Percentiles rank a stretch among this genome's conserved stretches.
Evolutionary conservation across 2,797 vertebrate genomes (phyloP).

Genomic region (Ceryle rudis): DNA sequence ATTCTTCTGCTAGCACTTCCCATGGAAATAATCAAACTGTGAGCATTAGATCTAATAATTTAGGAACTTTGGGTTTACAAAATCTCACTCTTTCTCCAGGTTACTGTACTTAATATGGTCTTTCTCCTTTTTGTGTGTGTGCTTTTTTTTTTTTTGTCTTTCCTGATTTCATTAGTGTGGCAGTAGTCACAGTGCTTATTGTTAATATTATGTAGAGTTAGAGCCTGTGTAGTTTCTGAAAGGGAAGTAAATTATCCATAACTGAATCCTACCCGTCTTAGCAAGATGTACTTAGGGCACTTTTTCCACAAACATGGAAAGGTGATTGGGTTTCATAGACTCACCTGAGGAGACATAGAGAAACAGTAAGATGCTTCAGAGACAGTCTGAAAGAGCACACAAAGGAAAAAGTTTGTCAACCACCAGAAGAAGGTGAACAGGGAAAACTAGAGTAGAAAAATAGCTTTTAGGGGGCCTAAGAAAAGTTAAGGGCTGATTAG

Average conservation of each 20-base stretch:
- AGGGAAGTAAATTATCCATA: background rate
- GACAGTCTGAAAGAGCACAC: background rate
- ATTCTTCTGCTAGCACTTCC: background rate
- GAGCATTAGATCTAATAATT: background rate
- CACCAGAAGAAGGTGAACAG: background rate
- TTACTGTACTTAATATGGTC: background rate
- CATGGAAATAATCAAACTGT: background rate
- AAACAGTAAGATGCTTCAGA: background rate
- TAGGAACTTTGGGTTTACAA: background rate
- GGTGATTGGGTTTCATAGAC: background rate
- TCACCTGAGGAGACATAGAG: background rate
- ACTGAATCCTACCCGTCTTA: background rate
- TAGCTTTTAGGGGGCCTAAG: background rate
- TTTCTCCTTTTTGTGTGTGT: background rate
- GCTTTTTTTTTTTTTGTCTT: background rate
- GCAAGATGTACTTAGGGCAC: background rate
- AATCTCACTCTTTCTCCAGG: background rate
- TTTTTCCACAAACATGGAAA: background rate
- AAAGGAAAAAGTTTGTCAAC: background rate
- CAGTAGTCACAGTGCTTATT: background rate
- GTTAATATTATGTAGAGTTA: background rate
- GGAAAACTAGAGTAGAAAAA: background rate
- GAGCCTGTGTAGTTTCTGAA: background rate
- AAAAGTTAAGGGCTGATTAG: background rate
- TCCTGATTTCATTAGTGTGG: background rate